Evolutionary conservation across 1,140 invertebrate species (phyloP), one percentile per base, ranked within the genome.

Genomic region (Oscheius sp.): DNA sequence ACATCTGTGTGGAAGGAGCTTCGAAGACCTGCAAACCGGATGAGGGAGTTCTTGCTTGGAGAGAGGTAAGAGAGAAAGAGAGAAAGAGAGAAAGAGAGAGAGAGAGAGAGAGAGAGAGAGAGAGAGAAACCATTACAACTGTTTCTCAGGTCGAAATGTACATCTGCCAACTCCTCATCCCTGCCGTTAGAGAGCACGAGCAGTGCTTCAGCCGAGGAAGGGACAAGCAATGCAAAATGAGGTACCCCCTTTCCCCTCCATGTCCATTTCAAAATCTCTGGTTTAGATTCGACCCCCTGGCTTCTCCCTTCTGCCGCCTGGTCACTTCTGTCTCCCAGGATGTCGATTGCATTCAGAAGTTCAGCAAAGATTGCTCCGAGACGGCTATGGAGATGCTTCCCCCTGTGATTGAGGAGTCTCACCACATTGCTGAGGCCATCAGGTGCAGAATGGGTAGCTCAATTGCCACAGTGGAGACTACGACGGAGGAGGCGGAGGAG

Each of bases 131-230:
- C 26, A 49, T 32, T 36, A 45, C 23, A 23, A 18, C 23, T 15
- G 18, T 15, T 18, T 45, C 23, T 45, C 42, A 31, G 36, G 26
- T 76, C 2, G 83, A 82, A 52, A 73, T 79, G 68, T 82, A 81
- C 63, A 45, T 76, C 3, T 82, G 81, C 55, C 83, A 82, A 70
- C 63, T 82, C 23, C 55, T 82, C 13, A 79, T 80, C 13, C 81
- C 81, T 2, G 73, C 81, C 0, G 63, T 82, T n/a, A 49, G 59
- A 49, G 81, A 82, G 64, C 82, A 82, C 52, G 29, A 42, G 1
- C 18, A 20, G 36, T 81, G 79, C 45, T 82, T 81, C 68, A 65
- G 34, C 13, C 2, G 42, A 13, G 63, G 63, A 23, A 20, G 78
- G 23, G 42, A 79, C 36, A 31, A 59, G 2, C 35, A 52, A 52